Conservation (phyloP, 2,113 vertebrate species). For the Thomomys bottae region DNA sequence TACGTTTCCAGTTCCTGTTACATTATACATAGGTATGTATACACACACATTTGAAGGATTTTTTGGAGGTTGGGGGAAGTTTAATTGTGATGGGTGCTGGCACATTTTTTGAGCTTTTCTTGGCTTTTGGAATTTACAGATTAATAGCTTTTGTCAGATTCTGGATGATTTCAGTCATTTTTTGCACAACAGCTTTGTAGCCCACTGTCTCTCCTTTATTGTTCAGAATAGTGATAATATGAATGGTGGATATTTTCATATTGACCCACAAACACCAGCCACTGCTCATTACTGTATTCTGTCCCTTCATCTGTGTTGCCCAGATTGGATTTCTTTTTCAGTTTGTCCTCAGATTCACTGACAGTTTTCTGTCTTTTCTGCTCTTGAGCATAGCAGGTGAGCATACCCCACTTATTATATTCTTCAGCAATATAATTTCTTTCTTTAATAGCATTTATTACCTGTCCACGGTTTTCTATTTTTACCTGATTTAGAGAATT, state of each 20-base stretch:
- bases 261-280: not conserved
- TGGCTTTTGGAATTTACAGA: not conserved
- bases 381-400: not conserved
- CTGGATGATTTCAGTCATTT: not conserved
- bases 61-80: not conserved
- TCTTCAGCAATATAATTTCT: not conserved
- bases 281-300: too few relatives aligned
- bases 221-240: too few relatives aligned
- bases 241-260: not conserved
- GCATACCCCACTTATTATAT: too few relatives aligned
- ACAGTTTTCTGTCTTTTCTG: not conserved
- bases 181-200: not conserved
- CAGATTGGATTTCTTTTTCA: not conserved
- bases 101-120: not conserved
- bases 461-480: not conserved
- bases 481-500: not conserved
- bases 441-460: not conserved
- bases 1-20: not conserved
- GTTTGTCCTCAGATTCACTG: not conserved
- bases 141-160: not conserved
- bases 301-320: not conserved
- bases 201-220: not conserved
- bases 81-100: not conserved
- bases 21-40: not conserved
- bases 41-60: not conserved